Percentiles rank a stretch among this genome's conserved stretches.
Conservation (phyloP, 2,888 invertebrate genomes). For the Leptopilina myrica region DNA sequence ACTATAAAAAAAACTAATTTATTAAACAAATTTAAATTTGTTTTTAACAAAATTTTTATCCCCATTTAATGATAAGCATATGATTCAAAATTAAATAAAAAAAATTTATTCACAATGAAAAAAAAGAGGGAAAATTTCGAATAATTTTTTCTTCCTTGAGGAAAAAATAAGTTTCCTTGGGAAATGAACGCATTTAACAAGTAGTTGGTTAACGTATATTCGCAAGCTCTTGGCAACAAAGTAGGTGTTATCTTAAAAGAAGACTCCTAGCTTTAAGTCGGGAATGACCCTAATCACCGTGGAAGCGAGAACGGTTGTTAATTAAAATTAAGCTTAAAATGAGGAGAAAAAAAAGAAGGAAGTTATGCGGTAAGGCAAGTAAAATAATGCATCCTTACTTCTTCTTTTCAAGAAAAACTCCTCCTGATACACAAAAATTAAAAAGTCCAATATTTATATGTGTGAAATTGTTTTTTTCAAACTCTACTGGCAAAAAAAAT, state of each 20-base stretch:
- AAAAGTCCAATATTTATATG: too few relatives aligned
- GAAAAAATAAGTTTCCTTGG: background rate
- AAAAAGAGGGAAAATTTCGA: background rate
- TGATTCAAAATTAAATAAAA: too few relatives aligned
- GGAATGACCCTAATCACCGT: constrained; percentile 34
- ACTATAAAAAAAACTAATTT: too few relatives aligned
- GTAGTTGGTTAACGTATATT: constrained; percentile 27
- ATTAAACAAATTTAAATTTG: too few relatives aligned
- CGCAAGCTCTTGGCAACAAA: constrained; percentile 20
- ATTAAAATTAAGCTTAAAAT: constrained; percentile 60
- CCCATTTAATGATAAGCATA: too few relatives aligned
- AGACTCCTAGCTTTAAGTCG: constrained; percentile 26
- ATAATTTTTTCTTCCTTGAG: background rate
- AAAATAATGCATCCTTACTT: constrained; percentile 38
- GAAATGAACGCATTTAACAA: constrained; percentile 25
- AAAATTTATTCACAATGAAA: too few relatives aligned
- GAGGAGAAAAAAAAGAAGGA: constrained; percentile 50
- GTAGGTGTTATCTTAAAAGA: constrained; percentile 39
- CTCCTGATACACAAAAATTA: background rate
- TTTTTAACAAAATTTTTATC: too few relatives aligned
- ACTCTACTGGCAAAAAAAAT: too few relatives aligned
- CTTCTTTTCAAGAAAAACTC: background rate
- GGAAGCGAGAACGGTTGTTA: constrained; percentile 54
- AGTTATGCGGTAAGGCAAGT: constrained; percentile 46
- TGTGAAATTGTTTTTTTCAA: too few relatives aligned